Percentiles rank a stretch among this genome's conserved stretches.
These are phyloP conservation scores for Linepithema humile DNA, from an alignment of 1,140 invertebrate species.

Conservation along the genomic window DNA sequence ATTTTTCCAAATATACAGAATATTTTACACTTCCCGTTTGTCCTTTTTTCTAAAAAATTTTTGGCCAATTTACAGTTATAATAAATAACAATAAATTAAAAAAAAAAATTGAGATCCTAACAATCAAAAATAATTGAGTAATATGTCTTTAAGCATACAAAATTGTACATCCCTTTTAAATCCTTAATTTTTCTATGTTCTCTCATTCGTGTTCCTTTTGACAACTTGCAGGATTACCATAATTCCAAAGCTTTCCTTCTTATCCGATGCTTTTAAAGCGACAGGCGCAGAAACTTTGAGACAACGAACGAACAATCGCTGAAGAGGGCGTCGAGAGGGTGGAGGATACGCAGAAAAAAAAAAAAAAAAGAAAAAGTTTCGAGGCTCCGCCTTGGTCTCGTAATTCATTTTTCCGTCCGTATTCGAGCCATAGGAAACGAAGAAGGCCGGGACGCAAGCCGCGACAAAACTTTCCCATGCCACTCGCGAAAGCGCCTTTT, in stretches of 20 bases:
- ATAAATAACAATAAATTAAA: neutral
- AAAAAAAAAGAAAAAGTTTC: constrained; percentile 33
- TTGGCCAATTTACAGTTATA: neutral
- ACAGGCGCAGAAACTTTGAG: constrained; percentile 66
- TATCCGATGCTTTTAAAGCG: constrained; percentile 71
- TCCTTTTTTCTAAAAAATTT: neutral
- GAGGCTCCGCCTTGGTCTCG: constrained; percentile 39
- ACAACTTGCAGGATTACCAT: constrained; percentile 69
- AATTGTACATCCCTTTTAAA: constrained; percentile 15
- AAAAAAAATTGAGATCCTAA: neutral
- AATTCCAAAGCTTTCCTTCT: constrained; percentile 72
- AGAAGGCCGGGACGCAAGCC: constrained; percentile 10
- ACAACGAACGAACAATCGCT: constrained; percentile 52
- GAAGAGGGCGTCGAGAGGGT: neutral
- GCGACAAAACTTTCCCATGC: constrained; percentile 59
- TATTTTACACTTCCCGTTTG: neutral
- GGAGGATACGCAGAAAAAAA: neutral
- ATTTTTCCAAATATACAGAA: too few relatives aligned
- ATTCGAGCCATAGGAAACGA: constrained; percentile 46
- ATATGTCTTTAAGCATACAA: neutral
- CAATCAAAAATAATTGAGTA: constrained; percentile 11
- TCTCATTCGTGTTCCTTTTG: constrained; percentile 47
- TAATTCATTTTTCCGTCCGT: constrained; percentile 63
- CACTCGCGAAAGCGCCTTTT: constrained; percentile 41
- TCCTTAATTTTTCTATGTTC: constrained; percentile 16